Evolutionary conservation across 2,888 invertebrate genomes (phyloP).

Genomic region (Hirtodrosophila alboralis): DNA sequence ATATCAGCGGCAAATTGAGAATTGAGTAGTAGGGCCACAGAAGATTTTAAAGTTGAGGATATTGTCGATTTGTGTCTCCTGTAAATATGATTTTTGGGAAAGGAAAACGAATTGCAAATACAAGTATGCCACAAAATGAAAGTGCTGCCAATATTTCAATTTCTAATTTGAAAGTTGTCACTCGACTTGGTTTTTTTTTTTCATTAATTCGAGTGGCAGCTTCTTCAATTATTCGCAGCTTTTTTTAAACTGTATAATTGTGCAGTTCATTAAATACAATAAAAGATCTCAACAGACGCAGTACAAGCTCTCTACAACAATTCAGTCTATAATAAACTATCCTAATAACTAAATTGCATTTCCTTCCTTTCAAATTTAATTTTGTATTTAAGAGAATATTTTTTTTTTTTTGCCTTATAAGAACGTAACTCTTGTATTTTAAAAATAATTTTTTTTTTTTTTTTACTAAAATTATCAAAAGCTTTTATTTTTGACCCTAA

Average conservation of each 20-base stretch:
- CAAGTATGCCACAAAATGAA: slow-evolving; percentile 52
- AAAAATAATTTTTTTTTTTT: no score
- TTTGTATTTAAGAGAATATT: no score
- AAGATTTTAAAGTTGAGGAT: no score
- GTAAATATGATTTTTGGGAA: slow-evolving; percentile 30
- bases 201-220: slow-evolving; percentile 13
- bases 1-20: slow-evolving; percentile 15
- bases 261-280: slow-evolving; percentile 43
- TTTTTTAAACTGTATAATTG: slow-evolving; percentile 36
- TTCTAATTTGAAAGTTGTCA: slow-evolving; percentile 74
- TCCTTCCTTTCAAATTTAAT: no score
- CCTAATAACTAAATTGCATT: no score
- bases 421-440: no score
- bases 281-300: slow-evolving; percentile 7
- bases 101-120: slow-evolving; percentile 68
- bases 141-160: slow-evolving; percentile 65
- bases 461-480: no score
- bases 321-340: no score
- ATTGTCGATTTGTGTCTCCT: slow-evolving; percentile 22
- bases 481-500: no score
- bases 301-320: no score
- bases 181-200: slow-evolving; percentile 51
- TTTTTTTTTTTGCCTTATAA: no score
- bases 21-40: no score
- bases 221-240: slow-evolving; percentile 64